Conservation (phyloP, 2,888 invertebrate species). For the Netelia melanura region DNA sequence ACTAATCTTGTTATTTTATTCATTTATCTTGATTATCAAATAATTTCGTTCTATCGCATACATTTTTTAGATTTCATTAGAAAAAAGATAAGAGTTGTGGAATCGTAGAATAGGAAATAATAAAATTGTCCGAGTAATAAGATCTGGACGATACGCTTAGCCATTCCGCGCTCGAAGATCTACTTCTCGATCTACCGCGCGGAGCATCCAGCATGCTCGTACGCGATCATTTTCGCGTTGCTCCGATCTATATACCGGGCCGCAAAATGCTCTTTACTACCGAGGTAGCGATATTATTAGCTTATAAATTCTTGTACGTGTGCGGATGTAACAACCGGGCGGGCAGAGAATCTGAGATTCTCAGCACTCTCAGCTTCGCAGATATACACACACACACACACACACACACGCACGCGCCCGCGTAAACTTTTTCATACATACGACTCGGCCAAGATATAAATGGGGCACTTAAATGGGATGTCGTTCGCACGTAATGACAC, state of each 20-base stretch:
- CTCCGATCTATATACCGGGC: constrained; percentile 69
- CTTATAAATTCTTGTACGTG: constrained; percentile 80
- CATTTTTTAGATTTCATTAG: neutral
- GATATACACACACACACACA: constrained; percentile 1
- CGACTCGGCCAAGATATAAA: constrained; percentile 72
- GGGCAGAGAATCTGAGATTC: constrained; percentile 24
- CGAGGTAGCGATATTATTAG: constrained; percentile 81
- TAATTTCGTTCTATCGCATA: no score
- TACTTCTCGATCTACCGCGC: constrained; percentile 44
- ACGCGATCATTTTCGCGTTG: constrained; percentile 78
- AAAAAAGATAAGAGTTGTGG: neutral
- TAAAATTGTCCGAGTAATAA: constrained; percentile 26
- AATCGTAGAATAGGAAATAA: neutral
- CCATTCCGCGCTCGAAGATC: constrained; percentile 20
- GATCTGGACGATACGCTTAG: constrained; percentile 37
- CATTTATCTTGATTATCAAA: no score
- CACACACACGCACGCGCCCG: neutral
- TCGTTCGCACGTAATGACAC: constrained; percentile 79
- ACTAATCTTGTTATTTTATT: no score
- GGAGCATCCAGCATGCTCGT: constrained; percentile 4
- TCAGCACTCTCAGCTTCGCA: constrained; percentile 24
- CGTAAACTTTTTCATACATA: neutral
- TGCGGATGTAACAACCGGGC: constrained; percentile 26
- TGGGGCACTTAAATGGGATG: constrained; percentile 78
- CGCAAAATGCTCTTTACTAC: constrained; percentile 77